Conservation (phyloP, 2,888 invertebrate genomes). For the Pelosia muscerda region DNA sequence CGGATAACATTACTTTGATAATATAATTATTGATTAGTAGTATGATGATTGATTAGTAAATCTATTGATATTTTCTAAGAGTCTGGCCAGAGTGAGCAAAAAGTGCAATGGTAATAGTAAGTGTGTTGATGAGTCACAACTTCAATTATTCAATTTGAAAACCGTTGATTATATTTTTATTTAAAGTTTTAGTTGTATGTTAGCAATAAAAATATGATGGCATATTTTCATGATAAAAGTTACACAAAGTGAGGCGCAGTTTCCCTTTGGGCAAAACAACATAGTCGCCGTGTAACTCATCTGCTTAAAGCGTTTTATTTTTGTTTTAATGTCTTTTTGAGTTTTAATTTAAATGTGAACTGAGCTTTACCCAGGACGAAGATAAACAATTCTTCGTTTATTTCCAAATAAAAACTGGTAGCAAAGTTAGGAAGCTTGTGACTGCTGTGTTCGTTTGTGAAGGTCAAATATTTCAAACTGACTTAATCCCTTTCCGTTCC, state of each 20-base stretch:
- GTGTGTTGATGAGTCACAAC: too few relatives aligned
- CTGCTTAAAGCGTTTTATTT: conserved; percentile 20
- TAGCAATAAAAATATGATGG: not conserved
- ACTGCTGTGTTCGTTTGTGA: not conserved
- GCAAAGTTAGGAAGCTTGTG: not conserved
- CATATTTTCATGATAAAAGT: conserved; percentile 14
- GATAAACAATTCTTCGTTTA: not conserved
- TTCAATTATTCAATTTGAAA: too few relatives aligned
- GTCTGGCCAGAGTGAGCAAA: too few relatives aligned
- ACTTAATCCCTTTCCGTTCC: not conserved
- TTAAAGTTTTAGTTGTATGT: not conserved
- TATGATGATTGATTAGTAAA: too few relatives aligned
- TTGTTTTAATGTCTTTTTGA: conserved; percentile 15
- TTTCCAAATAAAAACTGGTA: not conserved
- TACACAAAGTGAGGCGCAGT: conserved; percentile 6
- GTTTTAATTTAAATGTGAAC: conserved; percentile 3
- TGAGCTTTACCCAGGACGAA: not conserved
- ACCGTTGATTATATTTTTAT: not conserved
- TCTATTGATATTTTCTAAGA: too few relatives aligned
- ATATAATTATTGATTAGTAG: too few relatives aligned
- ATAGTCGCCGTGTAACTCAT: conserved; percentile 16
- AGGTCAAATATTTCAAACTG: not conserved
- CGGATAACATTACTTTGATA: too few relatives aligned
- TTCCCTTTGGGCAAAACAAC: conserved; percentile 6
- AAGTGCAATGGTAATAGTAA: too few relatives aligned